Conservation (phyloP, 1,140 invertebrate species). For the Dinothrombium tinctorium region DNA sequence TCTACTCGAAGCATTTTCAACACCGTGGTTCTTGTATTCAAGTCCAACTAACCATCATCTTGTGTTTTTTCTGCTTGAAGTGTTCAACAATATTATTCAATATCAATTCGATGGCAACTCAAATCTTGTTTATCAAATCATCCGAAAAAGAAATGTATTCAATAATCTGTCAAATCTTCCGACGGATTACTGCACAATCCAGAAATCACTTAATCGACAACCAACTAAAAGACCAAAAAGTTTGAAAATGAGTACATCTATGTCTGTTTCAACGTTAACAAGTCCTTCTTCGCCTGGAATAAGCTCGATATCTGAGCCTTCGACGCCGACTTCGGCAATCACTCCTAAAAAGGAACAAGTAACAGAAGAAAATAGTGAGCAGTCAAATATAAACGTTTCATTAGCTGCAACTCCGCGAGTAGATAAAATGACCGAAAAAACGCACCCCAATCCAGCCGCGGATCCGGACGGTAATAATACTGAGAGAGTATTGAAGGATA, state of each 20-base stretch:
- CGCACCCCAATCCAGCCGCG: constrained; percentile 29
- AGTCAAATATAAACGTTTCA: constrained; percentile 26
- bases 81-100: constrained; percentile 99
- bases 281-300: neutral
- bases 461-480: neutral
- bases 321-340: neutral
- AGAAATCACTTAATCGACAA: constrained; percentile 35
- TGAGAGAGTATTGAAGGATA: neutral
- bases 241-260: neutral
- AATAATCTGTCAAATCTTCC: constrained; percentile 86
- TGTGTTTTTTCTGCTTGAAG: constrained; percentile 93
- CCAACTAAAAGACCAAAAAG: neutral
- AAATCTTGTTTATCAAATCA: constrained; percentile 96
- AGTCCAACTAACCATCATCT: constrained; percentile 89
- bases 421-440: constrained; percentile 80
- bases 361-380: neutral
- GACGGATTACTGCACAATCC: constrained; percentile 66
- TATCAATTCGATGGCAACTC: constrained; percentile 99
- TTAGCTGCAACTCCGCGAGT: constrained; percentile 68
- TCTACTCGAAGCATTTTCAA: constrained; percentile 90
- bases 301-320: no score
- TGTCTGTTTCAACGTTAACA: neutral
- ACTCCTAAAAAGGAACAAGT: neutral
- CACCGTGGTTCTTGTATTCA: constrained; percentile 95
- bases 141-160: constrained; percentile 89